phyloP scores from a whole-genome alignment of 1,140 invertebrate genomes.

The Phortica variegata region DNA sequence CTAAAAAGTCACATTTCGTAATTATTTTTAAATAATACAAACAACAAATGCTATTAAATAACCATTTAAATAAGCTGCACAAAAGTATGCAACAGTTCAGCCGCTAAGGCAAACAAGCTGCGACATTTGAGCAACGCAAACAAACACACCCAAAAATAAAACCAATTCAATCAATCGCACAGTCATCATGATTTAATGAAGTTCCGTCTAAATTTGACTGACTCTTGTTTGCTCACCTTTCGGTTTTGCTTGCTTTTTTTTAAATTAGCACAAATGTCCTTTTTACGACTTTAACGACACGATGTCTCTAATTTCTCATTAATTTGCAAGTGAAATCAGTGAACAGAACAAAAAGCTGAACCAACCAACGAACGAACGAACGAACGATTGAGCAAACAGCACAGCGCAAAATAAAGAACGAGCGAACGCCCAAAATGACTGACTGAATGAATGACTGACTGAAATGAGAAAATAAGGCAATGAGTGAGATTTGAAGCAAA shows the following conservation, averaged over 20 bases:
- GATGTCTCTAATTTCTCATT: slow-evolving; percentile 56
- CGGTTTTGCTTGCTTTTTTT: slow-evolving; percentile 30
- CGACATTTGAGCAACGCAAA: too few species aligned
- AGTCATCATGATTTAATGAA: too few species aligned
- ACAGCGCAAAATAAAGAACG: slow-evolving; percentile 31
- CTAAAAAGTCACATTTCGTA: background rate
- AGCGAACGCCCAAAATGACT: slow-evolving; percentile 43
- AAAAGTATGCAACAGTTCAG: too few species aligned
- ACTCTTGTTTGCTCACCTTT: background rate
- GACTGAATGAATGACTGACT: slow-evolving; percentile 47
- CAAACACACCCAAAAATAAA: too few species aligned
- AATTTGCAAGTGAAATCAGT: slow-evolving; percentile 56
- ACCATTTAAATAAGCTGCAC: too few species aligned
- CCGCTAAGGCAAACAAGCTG: too few species aligned
- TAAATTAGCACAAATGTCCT: slow-evolving; percentile 55
- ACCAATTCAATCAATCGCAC: slow-evolving; percentile 54
- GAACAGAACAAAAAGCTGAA: slow-evolving; percentile 30
- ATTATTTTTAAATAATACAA: too few species aligned
- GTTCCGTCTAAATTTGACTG: slow-evolving; percentile 47
- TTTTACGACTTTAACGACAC: slow-evolving; percentile 45
- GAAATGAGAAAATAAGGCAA: slow-evolving; percentile 23
- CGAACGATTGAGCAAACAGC: slow-evolving; percentile 16
- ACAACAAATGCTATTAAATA: too few species aligned
- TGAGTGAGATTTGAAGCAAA: slow-evolving; percentile 1
- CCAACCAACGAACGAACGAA: slow-evolving; percentile 22